These are phyloP conservation scores for Hydraecia micacea DNA, from an alignment of 2,888 invertebrate genomes.

Conservation along the genomic window DNA sequence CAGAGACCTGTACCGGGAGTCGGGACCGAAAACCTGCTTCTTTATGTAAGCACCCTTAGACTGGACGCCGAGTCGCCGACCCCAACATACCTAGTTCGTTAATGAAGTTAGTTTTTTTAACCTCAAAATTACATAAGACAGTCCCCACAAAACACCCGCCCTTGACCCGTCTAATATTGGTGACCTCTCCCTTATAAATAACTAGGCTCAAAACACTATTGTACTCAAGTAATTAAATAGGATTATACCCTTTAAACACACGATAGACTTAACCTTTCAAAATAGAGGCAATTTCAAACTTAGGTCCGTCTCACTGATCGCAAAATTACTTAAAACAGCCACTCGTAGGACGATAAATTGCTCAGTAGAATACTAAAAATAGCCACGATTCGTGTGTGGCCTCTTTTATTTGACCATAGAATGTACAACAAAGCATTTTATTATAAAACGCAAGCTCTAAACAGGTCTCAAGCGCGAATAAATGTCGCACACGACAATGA, in stretches of 20 bases:
- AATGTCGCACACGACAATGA: constrained; percentile 16
- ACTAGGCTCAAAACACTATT: neutral
- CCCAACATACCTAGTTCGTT: too few relatives aligned
- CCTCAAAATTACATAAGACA: neutral
- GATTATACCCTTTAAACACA: neutral
- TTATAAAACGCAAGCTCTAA: constrained; percentile 7
- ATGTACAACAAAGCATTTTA: constrained; percentile 27
- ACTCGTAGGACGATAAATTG: neutral
- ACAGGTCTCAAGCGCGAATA: constrained; percentile 6
- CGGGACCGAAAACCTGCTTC: too few relatives aligned
- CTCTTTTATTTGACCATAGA: constrained; percentile 12
- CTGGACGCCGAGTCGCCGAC: too few relatives aligned
- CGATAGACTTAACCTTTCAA: neutral
- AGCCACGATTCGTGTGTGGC: constrained; percentile 16
- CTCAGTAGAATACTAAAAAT: neutral
- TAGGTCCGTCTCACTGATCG: neutral
- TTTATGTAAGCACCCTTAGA: too few relatives aligned
- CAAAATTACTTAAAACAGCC: neutral
- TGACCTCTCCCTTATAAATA: neutral
- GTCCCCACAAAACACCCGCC: neutral
- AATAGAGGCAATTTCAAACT: neutral
- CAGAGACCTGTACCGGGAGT: too few relatives aligned
- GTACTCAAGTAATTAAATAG: neutral
- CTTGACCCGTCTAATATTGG: neutral
- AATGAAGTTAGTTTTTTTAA: too few relatives aligned